Evolutionary conservation across 1,140 invertebrate genomes (phyloP).

Genomic region (Brachionus manjavacas): DNA sequence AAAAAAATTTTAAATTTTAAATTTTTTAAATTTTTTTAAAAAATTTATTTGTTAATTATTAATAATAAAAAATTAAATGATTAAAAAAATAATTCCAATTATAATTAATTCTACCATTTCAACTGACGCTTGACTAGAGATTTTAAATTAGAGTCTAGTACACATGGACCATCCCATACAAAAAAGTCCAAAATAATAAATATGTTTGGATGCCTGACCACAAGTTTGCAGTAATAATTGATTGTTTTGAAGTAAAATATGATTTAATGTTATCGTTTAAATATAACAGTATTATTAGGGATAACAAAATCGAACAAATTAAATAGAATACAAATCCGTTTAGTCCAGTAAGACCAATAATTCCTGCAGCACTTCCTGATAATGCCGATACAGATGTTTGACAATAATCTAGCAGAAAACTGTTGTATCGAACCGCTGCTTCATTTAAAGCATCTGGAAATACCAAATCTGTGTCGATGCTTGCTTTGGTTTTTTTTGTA

Average conservation of each 20-base stretch:
- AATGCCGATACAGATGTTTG: constrained; percentile 88
- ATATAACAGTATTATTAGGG: constrained; percentile 53
- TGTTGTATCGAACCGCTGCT: constrained; percentile 14
- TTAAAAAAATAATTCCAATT: too few species aligned
- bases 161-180: constrained; percentile 57
- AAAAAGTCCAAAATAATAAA: constrained; percentile 57
- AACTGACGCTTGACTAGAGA: too few species aligned
- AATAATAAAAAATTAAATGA: background rate
- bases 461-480: background rate
- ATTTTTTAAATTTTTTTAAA: too few species aligned
- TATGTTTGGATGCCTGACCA: constrained; percentile 56
- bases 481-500: background rate
- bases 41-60: background rate
- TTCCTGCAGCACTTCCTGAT: constrained; percentile 82
- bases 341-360: constrained; percentile 83
- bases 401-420: constrained; percentile 72
- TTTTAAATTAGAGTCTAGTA: constrained; percentile 46
- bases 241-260: constrained; percentile 19
- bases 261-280: background rate
- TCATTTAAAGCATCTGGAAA: background rate
- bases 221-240: constrained; percentile 48
- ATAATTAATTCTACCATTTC: too few species aligned
- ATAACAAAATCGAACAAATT: constrained; percentile 76
- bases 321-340: constrained; percentile 89
- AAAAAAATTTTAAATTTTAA: too few species aligned